Evolutionary conservation across 2,113 vertebrate species (phyloP), one percentile per base, ranked within the genome.

Genomic region (Argyrosomus japonicus): DNA sequence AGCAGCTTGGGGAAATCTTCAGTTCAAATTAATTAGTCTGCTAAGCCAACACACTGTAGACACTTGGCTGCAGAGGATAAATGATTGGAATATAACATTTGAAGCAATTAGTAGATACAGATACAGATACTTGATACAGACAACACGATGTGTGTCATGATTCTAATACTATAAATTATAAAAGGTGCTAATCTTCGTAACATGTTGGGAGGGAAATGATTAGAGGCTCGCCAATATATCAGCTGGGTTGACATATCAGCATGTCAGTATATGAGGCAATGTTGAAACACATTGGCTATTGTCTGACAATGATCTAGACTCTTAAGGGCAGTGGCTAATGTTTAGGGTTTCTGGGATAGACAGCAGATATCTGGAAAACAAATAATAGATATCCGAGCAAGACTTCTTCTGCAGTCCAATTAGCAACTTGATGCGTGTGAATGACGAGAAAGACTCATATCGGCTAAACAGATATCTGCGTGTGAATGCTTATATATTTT

Each of bases 21-120:
- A 32, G 60, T 72, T 87, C 75, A 89, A 85, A 89, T 75, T 67
- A 85, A 90, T 88, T 79, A 84, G 73, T 83, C 77, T 85, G 74
- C 60, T 29, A 69, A 73, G 54, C 75, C 54, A 83, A 74, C 23
- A 69, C 57, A 29, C 62, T 36, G 53, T 14, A 70, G 90, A 75
- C 50, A 48, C 68, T 75, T 36, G 61, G 68, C 75, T 75, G 12
- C 54, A 69, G 53, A 82, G 65, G 73, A 68, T 58, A 61, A 87
- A 85, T 81, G 53, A 87, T 64, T 72, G 2, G 4, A 78, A 70
- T n/a, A 60, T 56, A 76, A 81, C 65, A 85, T 82, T 80, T 65
- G 36, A 62, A 74, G 75, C 50, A 58, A 68, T 60, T 79, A 72
- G 77, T 40, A 18, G 63, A 77, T n/a, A 68, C 17, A 47, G 23